Evolutionary conservation across 1,140 invertebrate species (phyloP).

Genomic region (Drosophila lacertosa): DNA sequence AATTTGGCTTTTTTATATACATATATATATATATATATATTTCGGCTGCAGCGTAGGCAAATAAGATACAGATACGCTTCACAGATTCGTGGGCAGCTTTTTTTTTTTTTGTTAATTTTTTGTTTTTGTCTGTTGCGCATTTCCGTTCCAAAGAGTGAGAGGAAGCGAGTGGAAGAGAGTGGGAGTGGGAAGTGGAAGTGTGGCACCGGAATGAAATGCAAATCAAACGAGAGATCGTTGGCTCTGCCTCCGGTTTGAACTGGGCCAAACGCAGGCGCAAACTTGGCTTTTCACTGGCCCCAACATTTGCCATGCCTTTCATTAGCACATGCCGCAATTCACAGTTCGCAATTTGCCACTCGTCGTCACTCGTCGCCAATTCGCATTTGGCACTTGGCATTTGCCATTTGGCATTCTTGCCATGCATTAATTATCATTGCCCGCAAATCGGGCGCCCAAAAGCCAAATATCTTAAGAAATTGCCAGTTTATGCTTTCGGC

Average conservation of each 20-base stretch:
- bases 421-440: constrained; percentile 75
- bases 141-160: constrained; percentile 30
- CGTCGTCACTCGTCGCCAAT: background rate
- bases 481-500: background rate
- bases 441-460: constrained; percentile 51
- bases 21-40: too few species aligned
- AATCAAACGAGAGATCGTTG: constrained; percentile 37
- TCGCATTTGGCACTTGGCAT: constrained; percentile 3
- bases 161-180: background rate
- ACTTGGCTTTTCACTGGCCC: too few species aligned
- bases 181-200: background rate
- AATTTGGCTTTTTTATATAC: constrained; percentile 66
- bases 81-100: constrained; percentile 39
- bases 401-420: constrained; percentile 57
- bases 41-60: constrained; percentile 65
- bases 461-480: constrained; percentile 10
- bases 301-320: constrained; percentile 49
- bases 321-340: constrained; percentile 47
- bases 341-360: background rate
- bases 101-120: constrained; percentile 29
- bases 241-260: constrained; percentile 31
- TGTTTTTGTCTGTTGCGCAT: constrained; percentile 35
- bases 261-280: too few species aligned
- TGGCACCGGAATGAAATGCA: constrained; percentile 26
- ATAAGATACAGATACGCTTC: constrained; percentile 60